Percentiles rank a stretch among this genome's conserved stretches.
Evolutionary conservation across 2,113 vertebrate genomes (phyloP).

Genomic region (Coryphaenoides rupestris): DNA sequence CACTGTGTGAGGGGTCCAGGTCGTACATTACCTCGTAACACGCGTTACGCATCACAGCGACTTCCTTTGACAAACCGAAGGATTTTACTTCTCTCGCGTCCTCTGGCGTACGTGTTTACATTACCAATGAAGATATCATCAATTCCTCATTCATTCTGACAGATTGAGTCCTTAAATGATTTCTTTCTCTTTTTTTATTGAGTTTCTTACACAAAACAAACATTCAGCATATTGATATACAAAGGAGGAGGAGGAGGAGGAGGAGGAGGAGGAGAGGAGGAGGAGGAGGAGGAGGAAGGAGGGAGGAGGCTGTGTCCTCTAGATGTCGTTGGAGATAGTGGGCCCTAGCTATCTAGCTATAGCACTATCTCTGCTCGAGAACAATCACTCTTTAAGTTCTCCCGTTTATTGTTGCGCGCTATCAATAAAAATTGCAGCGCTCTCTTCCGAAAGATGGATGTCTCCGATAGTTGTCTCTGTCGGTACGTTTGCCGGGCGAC

Average conservation of each 20-base stretch:
- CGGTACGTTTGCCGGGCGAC: constrained; percentile 50
- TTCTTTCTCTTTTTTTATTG: constrained; percentile 31
- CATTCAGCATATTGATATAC: constrained; percentile 69
- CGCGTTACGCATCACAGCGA: constrained; percentile 21
- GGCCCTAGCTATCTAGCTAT: too few species aligned
- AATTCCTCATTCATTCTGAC: constrained; percentile 67
- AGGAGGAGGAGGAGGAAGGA: too few species aligned
- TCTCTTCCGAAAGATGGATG: constrained; percentile 68
- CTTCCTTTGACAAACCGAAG: constrained; percentile 26
- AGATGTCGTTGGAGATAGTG: constrained; percentile 67
- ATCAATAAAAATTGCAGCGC: constrained; percentile 60
- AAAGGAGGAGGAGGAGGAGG: constrained; percentile 49
- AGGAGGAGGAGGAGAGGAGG: too few species aligned
- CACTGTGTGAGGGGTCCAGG: constrained; percentile 6
- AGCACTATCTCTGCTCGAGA: constrained; percentile 55
- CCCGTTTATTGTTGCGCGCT: constrained; percentile 60
- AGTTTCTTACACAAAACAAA: constrained; percentile 38
- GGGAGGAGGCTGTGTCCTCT: constrained; percentile 70
- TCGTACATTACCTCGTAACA: constrained; percentile 10
- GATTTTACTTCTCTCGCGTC: constrained; percentile 18
- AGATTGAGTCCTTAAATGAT: constrained; percentile 65
- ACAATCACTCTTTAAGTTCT: constrained; percentile 70
- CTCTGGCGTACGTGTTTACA: constrained; percentile 32
- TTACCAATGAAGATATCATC: constrained; percentile 36
- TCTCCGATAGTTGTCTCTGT: constrained; percentile 63